Evolutionary conservation across 2,797 vertebrate genomes (phyloP), one percentile per base, ranked within the genome.

Genomic region (Arremon aurantiirostris): DNA sequence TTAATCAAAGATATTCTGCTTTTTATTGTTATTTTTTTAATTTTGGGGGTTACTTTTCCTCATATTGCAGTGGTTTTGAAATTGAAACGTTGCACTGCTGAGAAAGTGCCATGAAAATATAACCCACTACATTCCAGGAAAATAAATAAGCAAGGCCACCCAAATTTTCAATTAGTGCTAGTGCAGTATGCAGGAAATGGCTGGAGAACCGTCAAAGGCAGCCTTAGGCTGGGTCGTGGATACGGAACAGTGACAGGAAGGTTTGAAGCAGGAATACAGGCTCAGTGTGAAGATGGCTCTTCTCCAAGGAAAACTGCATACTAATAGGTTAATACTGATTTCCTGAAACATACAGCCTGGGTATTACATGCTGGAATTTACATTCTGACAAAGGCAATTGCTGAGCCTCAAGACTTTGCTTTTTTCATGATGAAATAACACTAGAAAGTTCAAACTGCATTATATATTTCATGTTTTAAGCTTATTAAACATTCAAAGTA

Each of bases 121-220:
- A 99, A 99, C 99, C 98, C 98, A 97, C 98, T 96, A 97, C 99
- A 98, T 99, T 99, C 99, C 98, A 98, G 98, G 98, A 99, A 99
- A 98, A 98, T 99, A 99, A 99, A 99, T 99, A 99, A 99, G 99
- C 98, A 99, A 98, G 99, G 99, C 99, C 99, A 99, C 99, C 99
- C 99, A 99, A 98, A 99, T 99, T 99, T 99, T 98, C 98, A 99
- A 99, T 99, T 99, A 99, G 98, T 98, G 98, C 98, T 98, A 96
- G 98, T 98, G 98, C 98, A 98, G 98, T 98, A 98, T 97, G 98
- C 99, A 99, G 99, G 99, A 99, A 99, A 99, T 98, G 98, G 98
- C 98, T 97, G 97, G 97, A 97, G 97, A 98, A 97, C 97, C 89
- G 93, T 97, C 98, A 97, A 97, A 97, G 98, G 97, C 97, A 94